Evolutionary conservation across 1,140 invertebrate species (phyloP).

Genomic region (Ceratosolen fusciceps): DNA sequence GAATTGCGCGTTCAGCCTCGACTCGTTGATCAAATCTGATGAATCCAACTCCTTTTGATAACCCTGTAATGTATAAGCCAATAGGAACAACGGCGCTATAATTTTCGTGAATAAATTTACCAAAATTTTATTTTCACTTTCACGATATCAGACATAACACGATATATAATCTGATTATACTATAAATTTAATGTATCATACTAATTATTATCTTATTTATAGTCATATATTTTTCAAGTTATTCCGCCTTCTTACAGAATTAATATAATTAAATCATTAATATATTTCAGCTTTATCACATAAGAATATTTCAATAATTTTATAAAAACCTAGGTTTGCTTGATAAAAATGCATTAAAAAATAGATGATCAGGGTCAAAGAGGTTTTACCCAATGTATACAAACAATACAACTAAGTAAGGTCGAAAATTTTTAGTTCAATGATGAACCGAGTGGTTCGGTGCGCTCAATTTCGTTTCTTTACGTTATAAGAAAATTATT

Average conservation of each 20-base stretch:
- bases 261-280: no score
- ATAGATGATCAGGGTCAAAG: no score
- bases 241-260: no score
- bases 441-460: constrained; percentile 64
- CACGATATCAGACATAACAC: no score
- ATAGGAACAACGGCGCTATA: neutral
- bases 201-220: no score
- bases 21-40: constrained; percentile 98
- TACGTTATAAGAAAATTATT: constrained; percentile 52
- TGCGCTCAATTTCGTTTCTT: constrained; percentile 70
- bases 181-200: no score
- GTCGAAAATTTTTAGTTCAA: constrained; percentile 31
- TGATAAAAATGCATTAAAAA: no score
- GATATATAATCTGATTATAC: no score
- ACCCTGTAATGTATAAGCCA: constrained; percentile 75
- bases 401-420: constrained; percentile 2
- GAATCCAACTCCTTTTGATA: constrained; percentile 99
- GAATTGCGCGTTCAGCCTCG: constrained; percentile 97
- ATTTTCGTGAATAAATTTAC: no score
- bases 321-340: neutral
- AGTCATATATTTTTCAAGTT: no score
- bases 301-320: neutral
- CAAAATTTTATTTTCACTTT: no score
- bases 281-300: neutral
- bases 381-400: no score